Base-by-base conservation (phyloP, 2,113 vertebrate genomes). In the Genyomyrus donnyi region DNA sequence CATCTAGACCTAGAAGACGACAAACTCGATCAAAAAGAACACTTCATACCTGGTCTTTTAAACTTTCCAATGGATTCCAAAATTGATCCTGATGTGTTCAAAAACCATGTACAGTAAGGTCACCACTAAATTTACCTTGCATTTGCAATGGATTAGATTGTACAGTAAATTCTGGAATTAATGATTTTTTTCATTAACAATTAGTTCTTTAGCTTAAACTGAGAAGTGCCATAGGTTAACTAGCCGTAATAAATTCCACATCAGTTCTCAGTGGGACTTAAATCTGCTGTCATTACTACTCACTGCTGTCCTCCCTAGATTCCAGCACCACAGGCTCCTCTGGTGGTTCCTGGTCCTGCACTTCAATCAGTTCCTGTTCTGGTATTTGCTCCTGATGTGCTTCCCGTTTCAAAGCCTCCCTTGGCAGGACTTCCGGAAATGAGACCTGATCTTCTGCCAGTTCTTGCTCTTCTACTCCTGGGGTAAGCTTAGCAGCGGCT, bases 1-100 rank as follows among this genome's bases (percentile, higher is more conserved):
- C 94, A 48, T 95, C 95, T 70, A 96, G 92, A 93, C 94, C 96
- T 96, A 89, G 45, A 89, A 87, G 91, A 46, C 90, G 10, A 89
- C 39, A 49, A 89, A 31, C 91, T 5, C 35, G 70, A 45, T 39
- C 31, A 42, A 80, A n/a, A 85, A 84, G 3, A 24, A 85, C 27
- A 85, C 2, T 5, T 49, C 48, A 87, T 53, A 52, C 6, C 6
- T 31, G 39, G 1, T 3, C 5, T 21, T 27, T 27, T 56, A 19
- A 53, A 52, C 48, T 13, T 53, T 52, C 13, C n/a, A 31, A 87
- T 7, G n/a, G 42, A 74, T 27, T 49, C 9, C 31, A 21, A 74
- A 49, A 31, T 39, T 19, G 27, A 13, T 27, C 11, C 62, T 27
- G 10, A 70, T 70, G 15, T 80, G 70, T 39, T 77, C 35, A 39